A percentile compares a stretch with the other conserved stretches of the same genome.
Conservation (phyloP, 2,797 vertebrate species). For the Hafferia zeledoni region DNA sequence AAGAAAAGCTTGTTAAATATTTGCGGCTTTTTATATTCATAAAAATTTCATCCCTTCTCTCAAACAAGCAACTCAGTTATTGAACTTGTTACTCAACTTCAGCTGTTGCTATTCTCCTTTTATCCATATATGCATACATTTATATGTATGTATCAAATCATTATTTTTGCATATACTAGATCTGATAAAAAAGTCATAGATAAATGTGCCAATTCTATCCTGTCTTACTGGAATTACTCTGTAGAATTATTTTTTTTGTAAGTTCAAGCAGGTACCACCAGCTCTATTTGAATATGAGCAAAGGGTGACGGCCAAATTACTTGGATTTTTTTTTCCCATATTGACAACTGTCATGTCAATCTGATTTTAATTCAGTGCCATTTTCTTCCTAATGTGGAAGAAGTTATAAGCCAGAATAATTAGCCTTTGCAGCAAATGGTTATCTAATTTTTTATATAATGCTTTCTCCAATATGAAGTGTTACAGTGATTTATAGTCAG, state of each 20-base stretch:
- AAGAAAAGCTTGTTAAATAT: not conserved
- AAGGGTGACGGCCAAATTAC: not conserved
- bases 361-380: not conserved
- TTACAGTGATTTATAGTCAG: not conserved
- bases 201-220: not conserved
- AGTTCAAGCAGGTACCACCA: not conserved
- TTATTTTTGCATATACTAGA: not conserved
- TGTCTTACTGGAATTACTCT: not conserved
- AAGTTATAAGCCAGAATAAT: not conserved
- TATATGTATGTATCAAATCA: not conserved
- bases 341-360: not conserved
- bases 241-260: not conserved
- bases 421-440: not conserved
- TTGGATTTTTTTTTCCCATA: fast-evolving
- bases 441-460: not conserved
- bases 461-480: not conserved
- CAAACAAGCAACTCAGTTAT: not conserved
- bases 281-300: not conserved
- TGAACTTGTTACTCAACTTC: not conserved
- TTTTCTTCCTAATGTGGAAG: not conserved
- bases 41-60: not conserved
- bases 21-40: not conserved
- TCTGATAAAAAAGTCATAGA: not conserved
- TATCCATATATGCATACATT: not conserved
- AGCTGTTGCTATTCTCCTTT: not conserved